Evolutionary conservation across 2,797 vertebrate species (phyloP).

Genomic region (Centropyge bicolor): DNA sequence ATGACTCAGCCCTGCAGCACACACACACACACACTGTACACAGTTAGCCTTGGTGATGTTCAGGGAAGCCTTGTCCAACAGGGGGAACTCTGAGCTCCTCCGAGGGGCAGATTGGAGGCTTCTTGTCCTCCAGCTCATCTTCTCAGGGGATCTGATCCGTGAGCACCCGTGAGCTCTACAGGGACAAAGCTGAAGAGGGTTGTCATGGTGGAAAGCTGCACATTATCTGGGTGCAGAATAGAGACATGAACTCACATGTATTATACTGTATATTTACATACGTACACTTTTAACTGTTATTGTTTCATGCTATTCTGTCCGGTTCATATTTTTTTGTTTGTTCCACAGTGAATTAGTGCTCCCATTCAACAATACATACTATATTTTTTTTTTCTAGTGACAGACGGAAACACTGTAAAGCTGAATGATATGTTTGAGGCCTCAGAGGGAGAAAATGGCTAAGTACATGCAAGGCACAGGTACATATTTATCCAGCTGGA

Average conservation of each 20-base stretch:
- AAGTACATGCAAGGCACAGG: conserved; percentile 53
- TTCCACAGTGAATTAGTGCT: conserved; percentile 24
- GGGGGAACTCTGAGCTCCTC: conserved; percentile 41
- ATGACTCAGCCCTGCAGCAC: neutral
- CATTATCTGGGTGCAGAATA: conserved; percentile 1
- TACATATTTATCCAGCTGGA: conserved; percentile 84
- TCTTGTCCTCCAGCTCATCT: conserved; percentile 25
- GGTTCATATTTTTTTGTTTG: conserved; percentile 36
- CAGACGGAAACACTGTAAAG: conserved; percentile 45
- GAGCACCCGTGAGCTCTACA: conserved; percentile 15
- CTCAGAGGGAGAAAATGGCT: conserved; percentile 26
- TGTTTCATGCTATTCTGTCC: conserved; percentile 2
- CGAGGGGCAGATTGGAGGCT: conserved; percentile 28
- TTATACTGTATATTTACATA: neutral
- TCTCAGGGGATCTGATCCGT: conserved; percentile 9
- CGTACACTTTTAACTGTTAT: neutral
- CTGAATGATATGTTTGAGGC: conserved; percentile 42
- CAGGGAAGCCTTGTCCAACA: conserved; percentile 33
- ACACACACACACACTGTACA: neutral
- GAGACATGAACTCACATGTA: neutral
- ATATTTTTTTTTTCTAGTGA: conserved; percentile 49
- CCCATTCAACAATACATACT: conserved; percentile 7
- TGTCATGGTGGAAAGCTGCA: conserved; percentile 41
- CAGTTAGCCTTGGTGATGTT: conserved; percentile 10
- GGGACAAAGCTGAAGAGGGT: conserved; percentile 29